These are phyloP conservation scores for Sorex fumeus DNA, from an alignment of 2,113 vertebrate genomes.

Conservation along the genomic window DNA sequence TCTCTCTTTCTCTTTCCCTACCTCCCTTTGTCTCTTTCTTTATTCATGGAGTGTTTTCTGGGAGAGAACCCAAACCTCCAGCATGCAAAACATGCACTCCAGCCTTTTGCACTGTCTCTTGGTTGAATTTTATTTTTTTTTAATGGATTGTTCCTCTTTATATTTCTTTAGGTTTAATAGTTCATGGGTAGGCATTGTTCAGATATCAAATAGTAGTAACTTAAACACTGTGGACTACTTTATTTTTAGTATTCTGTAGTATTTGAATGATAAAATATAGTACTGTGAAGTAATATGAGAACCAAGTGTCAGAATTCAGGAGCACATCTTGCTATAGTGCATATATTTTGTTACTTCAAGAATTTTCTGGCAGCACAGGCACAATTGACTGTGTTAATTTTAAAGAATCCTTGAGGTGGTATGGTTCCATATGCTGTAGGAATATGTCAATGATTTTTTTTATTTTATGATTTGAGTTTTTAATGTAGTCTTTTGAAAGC, in stretches of 20 bases:
- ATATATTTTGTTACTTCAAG: slow-evolving; percentile 73
- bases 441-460: slow-evolving; percentile 83
- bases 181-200: slow-evolving; percentile 53
- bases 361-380: slow-evolving; percentile 82
- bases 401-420: slow-evolving; percentile 83
- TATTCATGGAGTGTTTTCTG: not conserved
- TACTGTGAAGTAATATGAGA: slow-evolving; percentile 69
- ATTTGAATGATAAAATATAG: slow-evolving; percentile 75
- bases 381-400: slow-evolving; percentile 82
- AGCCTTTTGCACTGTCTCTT: no score
- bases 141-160: not conserved
- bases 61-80: slow-evolving; percentile 18
- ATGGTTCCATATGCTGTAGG: slow-evolving; percentile 83
- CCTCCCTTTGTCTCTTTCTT: not conserved
- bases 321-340: slow-evolving; percentile 69
- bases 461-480: slow-evolving; percentile 81
- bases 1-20: not conserved
- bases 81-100: slow-evolving; percentile 53
- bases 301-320: slow-evolving; percentile 74
- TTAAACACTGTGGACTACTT: slow-evolving; percentile 42
- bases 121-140: slow-evolving; percentile 62
- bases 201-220: slow-evolving; percentile 60
- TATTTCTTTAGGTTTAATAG: slow-evolving; percentile 17
- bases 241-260: slow-evolving; percentile 68
- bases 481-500: slow-evolving; percentile 84